Base-by-base conservation (phyloP, 1,140 invertebrate genomes). In the Andricus grossulariae region DNA sequence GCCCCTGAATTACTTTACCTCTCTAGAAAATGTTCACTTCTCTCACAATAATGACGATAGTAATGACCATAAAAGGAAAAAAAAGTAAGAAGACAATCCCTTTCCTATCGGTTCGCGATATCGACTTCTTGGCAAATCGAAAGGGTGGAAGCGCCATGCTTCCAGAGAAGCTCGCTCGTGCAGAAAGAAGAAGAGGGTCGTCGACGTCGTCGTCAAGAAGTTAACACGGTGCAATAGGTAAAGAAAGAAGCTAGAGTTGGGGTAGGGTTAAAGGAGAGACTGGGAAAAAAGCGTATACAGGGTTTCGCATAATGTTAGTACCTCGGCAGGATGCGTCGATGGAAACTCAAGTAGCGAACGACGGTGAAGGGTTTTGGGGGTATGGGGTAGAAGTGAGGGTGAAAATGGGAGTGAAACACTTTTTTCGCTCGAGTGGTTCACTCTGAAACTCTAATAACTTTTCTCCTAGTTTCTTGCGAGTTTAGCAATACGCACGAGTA, bases 141-240 rank as follows among this genome's bases (percentile, higher is more conserved):
- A 13, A 25, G 54, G 8, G 32, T 16, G 16, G 51, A 50, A 55
- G 55, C 6, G 0, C 55, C 70, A 25, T 15, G 52, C 25, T 66
- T 32, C 15, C 6, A 51, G 19, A 74, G 71, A 54, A 73, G 15
- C 12, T 75, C 49, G 25, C 2, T 49, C 51, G 25, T 52, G 54
- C 19, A n/a, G 70, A 72, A 71, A 71, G 19, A 74, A 77, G 60
- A n/a, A 74, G 51, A 50, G 49, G 15, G 57, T 18, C 45, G 12
- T 66, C 55, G 71, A 77, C 52, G 21, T 76, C 54, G 45, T 8
- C 51, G 45, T 50, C n/a, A 32, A 50, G 66, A 73, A 73, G 60
- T 74, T 74, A 32, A 66, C 60, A 66, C 60, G 60, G 25, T 66
- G 60, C 60, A 66, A 66, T 66, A 66, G 32, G 60, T 66, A 66